phyloP scores from a whole-genome alignment of 2,888 invertebrate genomes.

The Caenorhabditis sp. region DNA sequence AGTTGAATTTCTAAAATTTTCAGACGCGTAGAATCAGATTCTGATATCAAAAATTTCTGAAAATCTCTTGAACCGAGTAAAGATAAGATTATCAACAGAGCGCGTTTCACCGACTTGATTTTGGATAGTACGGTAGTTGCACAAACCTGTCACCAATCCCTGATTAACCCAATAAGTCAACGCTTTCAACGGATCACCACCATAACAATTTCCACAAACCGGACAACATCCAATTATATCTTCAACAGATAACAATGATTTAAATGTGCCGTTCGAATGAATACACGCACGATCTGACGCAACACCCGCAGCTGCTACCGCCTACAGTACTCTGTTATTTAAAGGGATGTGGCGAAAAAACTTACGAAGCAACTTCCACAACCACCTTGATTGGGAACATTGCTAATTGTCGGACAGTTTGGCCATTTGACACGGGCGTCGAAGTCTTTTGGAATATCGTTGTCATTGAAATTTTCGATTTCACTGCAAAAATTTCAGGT shows the following conservation, averaged over 20 bases:
- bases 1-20: too few species aligned
- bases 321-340: slow-evolving; percentile 43
- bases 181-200: slow-evolving; percentile 70
- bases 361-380: slow-evolving; percentile 69
- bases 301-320: slow-evolving; percentile 67
- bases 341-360: slow-evolving; percentile 39
- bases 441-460: slow-evolving; percentile 59
- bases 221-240: slow-evolving; percentile 67
- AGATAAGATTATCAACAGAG: too few species aligned
- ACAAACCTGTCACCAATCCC: slow-evolving; percentile 62
- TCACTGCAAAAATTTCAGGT: slow-evolving; percentile 44
- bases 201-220: slow-evolving; percentile 69
- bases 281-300: slow-evolving; percentile 69
- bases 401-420: slow-evolving; percentile 62
- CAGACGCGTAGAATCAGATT: too few species aligned
- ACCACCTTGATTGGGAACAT: slow-evolving; percentile 69
- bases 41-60: too few species aligned
- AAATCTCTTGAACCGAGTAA: too few species aligned
- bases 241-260: slow-evolving; percentile 50
- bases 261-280: slow-evolving; percentile 66
- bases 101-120: too few species aligned
- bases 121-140: too few species aligned
- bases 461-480: slow-evolving; percentile 54
- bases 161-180: slow-evolving; percentile 68
- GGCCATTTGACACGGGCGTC: slow-evolving; percentile 69